Evolutionary conservation across 37 sponge, comb jelly and placozoan genomes (phyloP).

Genomic region (Diacarnus erythraeanus): DNA sequence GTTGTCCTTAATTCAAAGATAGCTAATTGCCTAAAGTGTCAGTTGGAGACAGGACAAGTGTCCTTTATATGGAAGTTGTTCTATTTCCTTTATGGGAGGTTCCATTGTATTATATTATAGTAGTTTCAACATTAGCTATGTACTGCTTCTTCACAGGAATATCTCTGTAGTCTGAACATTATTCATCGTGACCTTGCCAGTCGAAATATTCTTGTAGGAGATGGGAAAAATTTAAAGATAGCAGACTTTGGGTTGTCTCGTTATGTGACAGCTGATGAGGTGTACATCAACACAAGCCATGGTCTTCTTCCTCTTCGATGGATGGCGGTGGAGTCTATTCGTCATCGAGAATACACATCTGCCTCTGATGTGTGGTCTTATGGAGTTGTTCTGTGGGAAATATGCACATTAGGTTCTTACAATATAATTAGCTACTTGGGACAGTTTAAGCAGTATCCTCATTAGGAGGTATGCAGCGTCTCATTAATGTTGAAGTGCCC

Average conservation of each 20-base stretch:
- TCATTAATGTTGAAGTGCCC: no score
- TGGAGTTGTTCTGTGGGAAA: conserved; percentile 77
- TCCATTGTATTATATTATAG: no score
- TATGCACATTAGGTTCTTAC: conserved; percentile 76
- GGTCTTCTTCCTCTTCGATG: conserved; percentile 69
- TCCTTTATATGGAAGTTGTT: no score
- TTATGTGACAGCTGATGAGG: conserved; percentile 35
- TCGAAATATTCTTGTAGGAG: conserved; percentile 78
- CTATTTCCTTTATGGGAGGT: no score
- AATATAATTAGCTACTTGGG: no score
- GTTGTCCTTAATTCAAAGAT: no score
- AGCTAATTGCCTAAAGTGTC: no score
- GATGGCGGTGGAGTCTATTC: conserved; percentile 77
- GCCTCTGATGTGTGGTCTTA: conserved; percentile 76
- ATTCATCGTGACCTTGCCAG: conserved; percentile 83
- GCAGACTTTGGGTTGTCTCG: conserved; percentile 81
- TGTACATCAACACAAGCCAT: conserved; percentile 57
- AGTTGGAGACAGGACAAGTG: no score
- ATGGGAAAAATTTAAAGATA: conserved; percentile 65
- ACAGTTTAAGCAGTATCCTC: neutral
- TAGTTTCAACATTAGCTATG: no score
- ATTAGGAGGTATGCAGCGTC: neutral
- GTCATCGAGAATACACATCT: conserved; percentile 60
- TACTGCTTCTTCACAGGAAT: conserved; percentile 34
- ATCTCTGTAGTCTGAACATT: conserved; percentile 46